Base-by-base conservation (phyloP, 2,797 vertebrate species). In the Gymnodraco acuticeps region DNA sequence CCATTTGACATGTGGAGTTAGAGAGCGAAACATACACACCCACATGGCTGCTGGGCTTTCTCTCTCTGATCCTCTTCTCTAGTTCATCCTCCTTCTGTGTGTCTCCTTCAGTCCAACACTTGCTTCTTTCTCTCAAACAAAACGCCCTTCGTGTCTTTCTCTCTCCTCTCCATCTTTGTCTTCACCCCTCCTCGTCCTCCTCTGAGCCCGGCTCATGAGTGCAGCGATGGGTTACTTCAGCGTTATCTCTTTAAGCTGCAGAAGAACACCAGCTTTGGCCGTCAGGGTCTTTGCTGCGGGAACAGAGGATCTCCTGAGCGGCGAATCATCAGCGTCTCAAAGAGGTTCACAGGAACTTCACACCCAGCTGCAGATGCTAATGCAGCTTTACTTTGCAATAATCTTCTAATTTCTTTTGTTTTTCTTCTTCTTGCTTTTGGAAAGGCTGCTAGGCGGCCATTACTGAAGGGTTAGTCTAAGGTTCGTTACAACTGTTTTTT, bases 1-100 rank as follows among this genome's bases (percentile, higher is more conserved):
- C 80, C 69, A 53, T 84, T 16, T 83, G 82, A 89, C 85, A 84
- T 73, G 84, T 75, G 82, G 83, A 82, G 79, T 73, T 70, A 77
- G 64, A 73, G 63, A 85, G 72, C 46, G 55, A 80, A 72, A 73
- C 81, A 31, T 27, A 82, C 68, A 75, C 69, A 69, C 54, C 61
- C 52, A 64, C 65, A 56, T 27, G 10, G 14, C 85, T 59, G 67
- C 70, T 2, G 12, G 81, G 63, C 65, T 77, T 66, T 63, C 52
- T 72, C 67, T 48, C 48, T 11, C 56, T 69, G 79, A 84, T 83
- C 72, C 70, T 60, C 73, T 20, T 66, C 74, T 77, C 53, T 52
- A 27, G 20, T 53, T 50, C 50, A 45, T 47, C 54, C 46, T 58
- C 23, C 27, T 38, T 38, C 41, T 41, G 5, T 38, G 42, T 17